A percentile compares a stretch with the other conserved stretches of the same genome.
Conservation (phyloP, 2,888 invertebrate genomes). For the Cistogaster globosa region DNA sequence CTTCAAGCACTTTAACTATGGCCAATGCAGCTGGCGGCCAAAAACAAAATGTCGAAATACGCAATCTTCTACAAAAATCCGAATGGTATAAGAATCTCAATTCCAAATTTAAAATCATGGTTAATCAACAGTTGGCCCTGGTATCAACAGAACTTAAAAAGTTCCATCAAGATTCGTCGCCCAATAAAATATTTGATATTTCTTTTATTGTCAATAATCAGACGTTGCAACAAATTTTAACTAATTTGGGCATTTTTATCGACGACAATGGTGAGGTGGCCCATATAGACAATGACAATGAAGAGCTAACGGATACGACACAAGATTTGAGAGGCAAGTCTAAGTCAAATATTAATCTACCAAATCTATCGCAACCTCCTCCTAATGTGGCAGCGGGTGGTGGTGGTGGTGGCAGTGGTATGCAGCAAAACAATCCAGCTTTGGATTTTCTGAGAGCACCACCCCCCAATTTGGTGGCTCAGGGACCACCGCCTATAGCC, state of each 20-base stretch:
- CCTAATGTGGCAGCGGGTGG: slow-evolving; percentile 73
- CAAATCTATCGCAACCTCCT: slow-evolving; percentile 79
- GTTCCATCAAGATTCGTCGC: slow-evolving; percentile 85
- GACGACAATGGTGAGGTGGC: slow-evolving; percentile 85
- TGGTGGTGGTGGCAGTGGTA: slow-evolving; percentile 27
- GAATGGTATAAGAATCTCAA: slow-evolving; percentile 89
- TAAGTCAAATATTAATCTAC: slow-evolving; percentile 73
- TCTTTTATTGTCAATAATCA: slow-evolving; percentile 84
- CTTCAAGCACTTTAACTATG: slow-evolving; percentile 14
- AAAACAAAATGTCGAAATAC: slow-evolving; percentile 84
- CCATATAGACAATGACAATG: slow-evolving; percentile 76
- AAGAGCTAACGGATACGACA: slow-evolving; percentile 44
- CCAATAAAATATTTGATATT: slow-evolving; percentile 85
- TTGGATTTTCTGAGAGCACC: slow-evolving; percentile 78
- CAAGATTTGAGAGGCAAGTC: slow-evolving; percentile 42
- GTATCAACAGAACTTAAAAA: slow-evolving; percentile 86
- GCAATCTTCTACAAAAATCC: slow-evolving; percentile 87
- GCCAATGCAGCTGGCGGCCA: slow-evolving; percentile 70
- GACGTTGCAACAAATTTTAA: slow-evolving; percentile 85
- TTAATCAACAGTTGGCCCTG: slow-evolving; percentile 87
- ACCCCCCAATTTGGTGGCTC: slow-evolving; percentile 76
- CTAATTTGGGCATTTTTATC: slow-evolving; percentile 86
- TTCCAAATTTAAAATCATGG: slow-evolving; percentile 88
- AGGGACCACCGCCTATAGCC: slow-evolving; percentile 73
- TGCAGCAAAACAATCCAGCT: slow-evolving; percentile 61